Evolutionary conservation across 2,888 invertebrate genomes (phyloP).

Genomic region (Chirona hameri): DNA sequence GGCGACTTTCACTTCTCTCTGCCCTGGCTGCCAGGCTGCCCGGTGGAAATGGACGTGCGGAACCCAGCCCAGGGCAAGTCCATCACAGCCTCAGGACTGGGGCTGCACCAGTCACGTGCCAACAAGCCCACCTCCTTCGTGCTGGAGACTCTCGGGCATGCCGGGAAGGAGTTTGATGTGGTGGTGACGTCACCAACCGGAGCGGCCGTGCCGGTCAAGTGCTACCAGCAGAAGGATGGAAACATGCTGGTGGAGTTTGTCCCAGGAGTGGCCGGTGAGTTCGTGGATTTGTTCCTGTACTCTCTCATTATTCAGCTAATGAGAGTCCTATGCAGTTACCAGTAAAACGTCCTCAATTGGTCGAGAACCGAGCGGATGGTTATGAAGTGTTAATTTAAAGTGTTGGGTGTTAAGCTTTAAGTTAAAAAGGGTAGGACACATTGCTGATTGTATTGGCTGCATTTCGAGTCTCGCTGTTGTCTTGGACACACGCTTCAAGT

Average conservation of each 20-base stretch:
- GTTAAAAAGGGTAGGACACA: no score
- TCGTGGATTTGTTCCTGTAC: no score
- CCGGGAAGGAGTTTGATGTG: slow-evolving; percentile 79
- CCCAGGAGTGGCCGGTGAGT: slow-evolving; percentile 51
- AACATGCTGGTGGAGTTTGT: slow-evolving; percentile 91
- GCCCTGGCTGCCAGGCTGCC: slow-evolving; percentile 49
- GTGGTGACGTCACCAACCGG: slow-evolving; percentile 78
- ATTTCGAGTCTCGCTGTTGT: no score
- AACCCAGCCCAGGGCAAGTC: slow-evolving; percentile 68
- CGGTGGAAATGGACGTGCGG: slow-evolving; percentile 57
- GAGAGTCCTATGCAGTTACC: no score
- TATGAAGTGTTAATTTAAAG: no score
- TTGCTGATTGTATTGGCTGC: no score
- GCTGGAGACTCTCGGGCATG: slow-evolving; percentile 79
- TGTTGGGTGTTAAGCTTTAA: no score
- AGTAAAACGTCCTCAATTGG: no score
- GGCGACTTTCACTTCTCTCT: neutral
- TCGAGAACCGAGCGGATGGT: no score
- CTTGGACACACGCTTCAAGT: no score
- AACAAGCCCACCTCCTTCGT: slow-evolving; percentile 79
- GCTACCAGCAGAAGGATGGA: slow-evolving; percentile 95
- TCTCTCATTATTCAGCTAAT: no score
- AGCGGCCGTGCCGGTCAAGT: slow-evolving; percentile 75
- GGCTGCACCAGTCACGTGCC: slow-evolving; percentile 74
- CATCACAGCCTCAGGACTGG: slow-evolving; percentile 71